Evolutionary conservation across 2,888 invertebrate genomes (phyloP).

Genomic region (Orthonevra nobilis): DNA sequence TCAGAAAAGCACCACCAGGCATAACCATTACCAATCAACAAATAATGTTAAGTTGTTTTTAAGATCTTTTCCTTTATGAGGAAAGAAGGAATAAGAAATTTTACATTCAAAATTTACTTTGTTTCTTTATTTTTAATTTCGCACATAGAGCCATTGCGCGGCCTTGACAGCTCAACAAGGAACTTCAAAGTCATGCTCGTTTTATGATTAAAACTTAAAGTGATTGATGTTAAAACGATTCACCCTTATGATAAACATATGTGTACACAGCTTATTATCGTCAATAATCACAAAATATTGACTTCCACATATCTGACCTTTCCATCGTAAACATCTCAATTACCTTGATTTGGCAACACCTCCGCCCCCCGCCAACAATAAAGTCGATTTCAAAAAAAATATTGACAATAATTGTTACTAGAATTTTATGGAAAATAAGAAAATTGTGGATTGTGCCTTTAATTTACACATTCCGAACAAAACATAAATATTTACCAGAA

Average conservation of each 20-base stretch:
- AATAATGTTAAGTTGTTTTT: no score
- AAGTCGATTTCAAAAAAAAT: background rate
- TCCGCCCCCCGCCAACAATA: background rate
- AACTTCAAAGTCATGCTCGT: no score
- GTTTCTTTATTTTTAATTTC: no score
- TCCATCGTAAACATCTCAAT: slow-evolving; percentile 28
- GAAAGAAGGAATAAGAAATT: no score
- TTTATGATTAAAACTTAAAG: no score
- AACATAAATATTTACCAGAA: slow-evolving; percentile 13
- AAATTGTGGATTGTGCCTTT: slow-evolving; percentile 7
- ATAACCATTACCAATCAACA: no score
- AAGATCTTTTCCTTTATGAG: no score
- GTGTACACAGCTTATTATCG: background rate
- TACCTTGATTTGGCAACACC: slow-evolving; percentile 6
- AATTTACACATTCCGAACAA: slow-evolving; percentile 16
- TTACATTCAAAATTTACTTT: no score
- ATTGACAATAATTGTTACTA: slow-evolving; percentile 2
- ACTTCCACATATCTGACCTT: slow-evolving; percentile 14
- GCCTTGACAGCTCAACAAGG: no score
- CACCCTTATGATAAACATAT: background rate
- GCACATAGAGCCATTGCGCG: no score
- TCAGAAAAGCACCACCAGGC: no score
- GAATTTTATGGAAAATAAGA: background rate
- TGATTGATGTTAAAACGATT: no score
- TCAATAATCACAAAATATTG: slow-evolving; percentile 4